A percentile compares a stretch with the other conserved stretches of the same genome.
These are phyloP conservation scores for Drosophila sturtevanti DNA, from an alignment of 1,140 invertebrate species.

Conservation along the genomic window DNA sequence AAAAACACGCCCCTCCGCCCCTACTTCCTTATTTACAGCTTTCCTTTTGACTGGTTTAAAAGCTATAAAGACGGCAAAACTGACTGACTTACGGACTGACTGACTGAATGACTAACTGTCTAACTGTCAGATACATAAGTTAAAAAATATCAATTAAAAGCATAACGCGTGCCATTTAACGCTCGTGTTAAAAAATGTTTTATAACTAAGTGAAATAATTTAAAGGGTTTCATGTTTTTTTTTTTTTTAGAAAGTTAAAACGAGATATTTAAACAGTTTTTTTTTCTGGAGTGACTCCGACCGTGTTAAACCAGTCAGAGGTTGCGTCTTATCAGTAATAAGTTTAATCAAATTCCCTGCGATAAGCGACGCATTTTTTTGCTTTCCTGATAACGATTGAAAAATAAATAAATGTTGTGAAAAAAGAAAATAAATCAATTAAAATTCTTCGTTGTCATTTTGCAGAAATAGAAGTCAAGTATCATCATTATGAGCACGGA, in stretches of 20 bases:
- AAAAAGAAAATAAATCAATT: conserved; percentile 21
- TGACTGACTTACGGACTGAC: too few relatives aligned
- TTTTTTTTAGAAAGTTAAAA: neutral
- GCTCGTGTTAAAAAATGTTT: neutral
- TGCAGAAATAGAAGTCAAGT: conserved; percentile 35
- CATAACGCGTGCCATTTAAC: conserved; percentile 11
- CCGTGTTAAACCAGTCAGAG: neutral
- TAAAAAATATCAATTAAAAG: conserved; percentile 39
- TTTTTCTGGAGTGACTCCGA: neutral
- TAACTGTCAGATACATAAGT: neutral
- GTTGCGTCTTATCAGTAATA: conserved; percentile 1
- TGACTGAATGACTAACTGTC: neutral
- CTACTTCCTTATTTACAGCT: conserved; percentile 40
- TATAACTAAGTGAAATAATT: conserved; percentile 5
- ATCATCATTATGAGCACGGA: conserved; percentile 57
- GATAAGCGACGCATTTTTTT: conserved; percentile 29
- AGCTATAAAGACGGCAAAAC: neutral
- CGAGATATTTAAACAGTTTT: neutral
- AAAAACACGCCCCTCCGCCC: conserved; percentile 24
- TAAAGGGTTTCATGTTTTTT: neutral
- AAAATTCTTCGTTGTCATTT: neutral
- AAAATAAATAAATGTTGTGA: too few relatives aligned
- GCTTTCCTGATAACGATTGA: conserved; percentile 32
- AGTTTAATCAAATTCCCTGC: neutral
- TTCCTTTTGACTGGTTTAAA: conserved; percentile 64